Evolutionary conservation across 2,113 vertebrate genomes (phyloP), one percentile per base, ranked within the genome.

Genomic region (Ovibos moschatus): DNA sequence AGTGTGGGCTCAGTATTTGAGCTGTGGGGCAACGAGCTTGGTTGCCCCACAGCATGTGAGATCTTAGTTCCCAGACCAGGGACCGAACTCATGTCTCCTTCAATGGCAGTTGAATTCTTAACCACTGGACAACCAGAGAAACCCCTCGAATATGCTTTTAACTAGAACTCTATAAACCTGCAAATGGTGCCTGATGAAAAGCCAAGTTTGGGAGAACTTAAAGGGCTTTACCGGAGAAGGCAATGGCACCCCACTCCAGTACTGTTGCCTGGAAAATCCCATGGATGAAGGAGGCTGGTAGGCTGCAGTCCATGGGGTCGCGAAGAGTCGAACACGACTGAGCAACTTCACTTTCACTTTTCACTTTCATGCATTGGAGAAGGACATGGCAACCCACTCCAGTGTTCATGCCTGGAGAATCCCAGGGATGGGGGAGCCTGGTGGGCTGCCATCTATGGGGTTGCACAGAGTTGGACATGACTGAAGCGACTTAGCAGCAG

Each of bases 291-390:
- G 28, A 62, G 28, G 3, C 28, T 62, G 60, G 28, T 62, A 0
- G 60, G 28, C 60, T 62, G 60, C 60, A 33, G 28, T 62, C 28
- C 28, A 62, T 33, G 60, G 13, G 6, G 6, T 62, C 2, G 0
- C 58, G 0, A 60, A 60, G 2, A 60, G 27, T 60, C 0, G 27
- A 14, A 60, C 12, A 60, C 5, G 2, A 30, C 58, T 60, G 58
- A 60, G 58, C 2, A 2, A 60, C 58, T 30, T 60, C 58, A 13
- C 58, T 60, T 30, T 60, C 5, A 60, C 27, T 60, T 60, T 60
- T 6, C 58, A 60, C 12, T 60, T 30, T 14, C 58, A 30, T 6
- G 12, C 58, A 30, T 30, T 60, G 27, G 58, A 60, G 27, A 60
- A 60, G 58, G 27, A 60, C 1, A 30, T 60, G 27, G 58, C 58